Evolutionary conservation across 1,140 invertebrate genomes (phyloP).

Genomic region (Saccostrea cuccullata): DNA sequence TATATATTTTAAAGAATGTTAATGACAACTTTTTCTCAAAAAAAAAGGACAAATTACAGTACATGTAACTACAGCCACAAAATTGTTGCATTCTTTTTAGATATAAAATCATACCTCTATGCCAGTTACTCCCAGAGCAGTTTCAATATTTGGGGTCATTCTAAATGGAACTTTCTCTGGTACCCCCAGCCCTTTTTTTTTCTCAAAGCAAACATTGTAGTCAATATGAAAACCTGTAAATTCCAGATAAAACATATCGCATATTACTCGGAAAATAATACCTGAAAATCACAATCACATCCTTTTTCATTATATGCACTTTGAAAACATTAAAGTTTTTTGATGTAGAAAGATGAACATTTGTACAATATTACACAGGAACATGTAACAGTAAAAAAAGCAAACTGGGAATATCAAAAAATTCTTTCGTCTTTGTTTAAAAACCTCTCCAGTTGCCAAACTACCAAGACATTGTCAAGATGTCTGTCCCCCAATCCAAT

Average conservation of each 20-base stretch:
- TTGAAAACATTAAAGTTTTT: too few species aligned
- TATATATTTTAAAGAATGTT: too few species aligned
- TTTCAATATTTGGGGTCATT: conserved; percentile 95
- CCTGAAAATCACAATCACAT: too few species aligned
- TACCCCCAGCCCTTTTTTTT: conserved; percentile 94
- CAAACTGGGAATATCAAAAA: too few species aligned
- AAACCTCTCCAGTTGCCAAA: conserved; percentile 92
- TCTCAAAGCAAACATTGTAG: conserved; percentile 99
- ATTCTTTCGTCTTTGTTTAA: too few species aligned
- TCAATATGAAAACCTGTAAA: conserved; percentile 94
- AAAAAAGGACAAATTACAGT: too few species aligned
- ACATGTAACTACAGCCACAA: too few species aligned
- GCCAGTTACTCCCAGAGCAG: conserved; percentile 94
- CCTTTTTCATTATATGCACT: too few species aligned
- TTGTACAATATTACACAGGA: not conserved
- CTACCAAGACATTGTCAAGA: conserved; percentile 97
- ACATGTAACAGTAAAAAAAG: not conserved
- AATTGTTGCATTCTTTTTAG: not conserved
- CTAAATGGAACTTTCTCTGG: conserved; percentile 99
- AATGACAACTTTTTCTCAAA: too few species aligned
- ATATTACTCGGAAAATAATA: not conserved
- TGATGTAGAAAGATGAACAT: too few species aligned
- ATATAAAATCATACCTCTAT: conserved; percentile 87
- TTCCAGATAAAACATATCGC: conserved; percentile 19
- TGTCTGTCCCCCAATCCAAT: conserved; percentile 99